These are phyloP conservation scores for Alosa alosa DNA, from an alignment of 2,113 vertebrate species.

Conservation along the genomic window DNA sequence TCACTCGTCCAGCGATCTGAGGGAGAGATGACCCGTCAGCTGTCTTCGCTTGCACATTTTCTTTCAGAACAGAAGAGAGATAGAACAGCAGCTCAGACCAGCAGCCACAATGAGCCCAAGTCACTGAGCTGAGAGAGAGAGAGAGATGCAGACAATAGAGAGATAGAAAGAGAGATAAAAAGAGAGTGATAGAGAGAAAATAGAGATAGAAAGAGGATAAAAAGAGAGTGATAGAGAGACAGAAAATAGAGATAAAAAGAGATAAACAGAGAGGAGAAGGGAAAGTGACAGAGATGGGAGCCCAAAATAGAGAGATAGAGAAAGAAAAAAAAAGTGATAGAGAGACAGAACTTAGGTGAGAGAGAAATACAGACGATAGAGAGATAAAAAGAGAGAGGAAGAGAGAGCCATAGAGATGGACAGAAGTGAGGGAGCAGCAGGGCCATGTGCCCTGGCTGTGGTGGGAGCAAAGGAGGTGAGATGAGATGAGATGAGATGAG, in stretches of 20 bases:
- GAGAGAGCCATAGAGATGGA: background rate
- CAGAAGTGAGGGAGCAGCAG: background rate
- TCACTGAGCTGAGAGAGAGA: background rate
- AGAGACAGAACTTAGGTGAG: background rate
- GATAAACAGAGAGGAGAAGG: background rate
- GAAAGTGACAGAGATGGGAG: background rate
- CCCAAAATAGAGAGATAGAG: background rate
- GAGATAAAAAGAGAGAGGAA: background rate
- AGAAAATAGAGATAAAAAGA: background rate
- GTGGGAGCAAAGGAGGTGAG: constrained; percentile 46
- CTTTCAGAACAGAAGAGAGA: background rate
- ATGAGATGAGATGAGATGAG: constrained; percentile 40
- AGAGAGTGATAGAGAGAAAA: background rate
- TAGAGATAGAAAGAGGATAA: background rate
- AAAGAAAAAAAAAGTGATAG: background rate
- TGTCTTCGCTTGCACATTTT: background rate
- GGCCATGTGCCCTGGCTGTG: background rate
- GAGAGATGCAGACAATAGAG: background rate
- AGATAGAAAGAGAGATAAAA: background rate
- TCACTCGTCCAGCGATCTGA: background rate
- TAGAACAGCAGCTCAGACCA: background rate
- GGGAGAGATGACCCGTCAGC: background rate
- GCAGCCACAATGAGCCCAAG: background rate
- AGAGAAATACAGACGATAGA: background rate
- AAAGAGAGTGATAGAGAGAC: background rate